Conservation (phyloP, 2,797 vertebrate species). For the Apogon talboti region DNA sequence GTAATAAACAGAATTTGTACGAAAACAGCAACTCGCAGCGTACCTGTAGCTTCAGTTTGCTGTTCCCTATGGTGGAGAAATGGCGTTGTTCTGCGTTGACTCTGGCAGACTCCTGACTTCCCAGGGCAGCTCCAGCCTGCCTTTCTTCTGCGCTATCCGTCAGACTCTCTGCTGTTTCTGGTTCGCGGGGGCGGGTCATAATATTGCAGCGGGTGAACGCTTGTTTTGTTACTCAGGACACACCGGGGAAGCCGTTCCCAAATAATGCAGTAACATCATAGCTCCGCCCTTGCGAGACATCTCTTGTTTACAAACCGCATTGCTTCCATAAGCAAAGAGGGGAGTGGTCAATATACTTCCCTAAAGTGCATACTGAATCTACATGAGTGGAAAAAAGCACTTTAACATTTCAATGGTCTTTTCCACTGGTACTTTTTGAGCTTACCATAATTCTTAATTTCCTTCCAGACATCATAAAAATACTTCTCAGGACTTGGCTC, state of each 20-base stretch:
- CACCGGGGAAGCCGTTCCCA: constrained; percentile 4
- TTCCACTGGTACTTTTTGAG: background rate
- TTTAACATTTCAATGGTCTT: background rate
- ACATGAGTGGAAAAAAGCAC: constrained; percentile 22
- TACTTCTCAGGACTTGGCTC: background rate
- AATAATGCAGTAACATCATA: fast-evolving
- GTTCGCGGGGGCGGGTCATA: constrained; percentile 77
- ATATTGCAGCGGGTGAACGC: constrained; percentile 33
- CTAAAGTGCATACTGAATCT: constrained; percentile 28
- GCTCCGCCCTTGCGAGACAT: constrained; percentile 42
- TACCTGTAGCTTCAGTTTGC: constrained; percentile 74
- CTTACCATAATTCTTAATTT: background rate
- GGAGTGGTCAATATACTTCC: constrained; percentile 57
- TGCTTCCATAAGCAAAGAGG: constrained; percentile 1
- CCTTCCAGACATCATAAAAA: background rate
- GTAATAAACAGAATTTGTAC: background rate
- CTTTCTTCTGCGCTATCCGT: constrained; percentile 70
- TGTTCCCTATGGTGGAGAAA: constrained; percentile 54
- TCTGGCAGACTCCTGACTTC: constrained; percentile 68
- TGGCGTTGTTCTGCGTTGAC: constrained; percentile 72
- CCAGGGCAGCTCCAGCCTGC: constrained; percentile 78
- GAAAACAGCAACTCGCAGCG: background rate
- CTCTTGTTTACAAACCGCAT: fast-evolving
- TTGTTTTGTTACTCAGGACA: constrained; percentile 44
- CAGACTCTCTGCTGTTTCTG: constrained; percentile 74